Evolutionary conservation across 2,113 vertebrate genomes (phyloP).

Genomic region (Pomatorhinus ruficollis): DNA sequence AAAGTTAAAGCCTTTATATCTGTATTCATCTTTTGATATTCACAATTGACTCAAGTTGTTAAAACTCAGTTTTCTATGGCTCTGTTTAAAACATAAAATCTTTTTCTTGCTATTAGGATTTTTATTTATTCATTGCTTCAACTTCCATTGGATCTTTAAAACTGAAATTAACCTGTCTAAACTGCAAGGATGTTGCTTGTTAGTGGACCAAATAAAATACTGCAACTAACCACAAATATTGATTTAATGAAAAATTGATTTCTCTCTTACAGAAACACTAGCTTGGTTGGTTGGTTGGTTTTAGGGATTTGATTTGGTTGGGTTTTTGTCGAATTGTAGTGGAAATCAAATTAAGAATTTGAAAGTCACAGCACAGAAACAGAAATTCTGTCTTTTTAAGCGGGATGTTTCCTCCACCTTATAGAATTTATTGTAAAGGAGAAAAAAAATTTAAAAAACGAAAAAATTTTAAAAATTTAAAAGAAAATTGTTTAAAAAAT

Average conservation of each 20-base stretch:
- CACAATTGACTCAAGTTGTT: not conserved
- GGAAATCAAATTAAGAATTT: not conserved
- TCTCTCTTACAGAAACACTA: not conserved
- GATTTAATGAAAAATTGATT: not conserved
- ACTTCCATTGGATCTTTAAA: not conserved
- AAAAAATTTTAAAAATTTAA: too few species aligned
- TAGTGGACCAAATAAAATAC: not conserved
- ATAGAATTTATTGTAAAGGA: not conserved
- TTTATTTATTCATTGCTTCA: not conserved
- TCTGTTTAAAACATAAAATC: not conserved
- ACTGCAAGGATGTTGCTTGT: not conserved
- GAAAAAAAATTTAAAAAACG: too few species aligned
- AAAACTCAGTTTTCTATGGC: not conserved
- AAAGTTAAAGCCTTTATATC: not conserved
- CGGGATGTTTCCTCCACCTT: rapidly evolving
- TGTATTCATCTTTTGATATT: not conserved
- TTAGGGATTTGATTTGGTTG: not conserved
- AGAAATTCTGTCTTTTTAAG: not conserved
- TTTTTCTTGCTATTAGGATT: not conserved
- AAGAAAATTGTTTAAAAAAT: too few species aligned
- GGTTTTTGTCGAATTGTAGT: not conserved
- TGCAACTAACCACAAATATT: not conserved
- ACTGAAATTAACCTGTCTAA: not conserved
- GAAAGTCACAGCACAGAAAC: not conserved
- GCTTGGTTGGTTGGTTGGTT: not conserved